Conservation (phyloP, 2,113 vertebrate genomes). For the Cyprinodon variegatus region DNA sequence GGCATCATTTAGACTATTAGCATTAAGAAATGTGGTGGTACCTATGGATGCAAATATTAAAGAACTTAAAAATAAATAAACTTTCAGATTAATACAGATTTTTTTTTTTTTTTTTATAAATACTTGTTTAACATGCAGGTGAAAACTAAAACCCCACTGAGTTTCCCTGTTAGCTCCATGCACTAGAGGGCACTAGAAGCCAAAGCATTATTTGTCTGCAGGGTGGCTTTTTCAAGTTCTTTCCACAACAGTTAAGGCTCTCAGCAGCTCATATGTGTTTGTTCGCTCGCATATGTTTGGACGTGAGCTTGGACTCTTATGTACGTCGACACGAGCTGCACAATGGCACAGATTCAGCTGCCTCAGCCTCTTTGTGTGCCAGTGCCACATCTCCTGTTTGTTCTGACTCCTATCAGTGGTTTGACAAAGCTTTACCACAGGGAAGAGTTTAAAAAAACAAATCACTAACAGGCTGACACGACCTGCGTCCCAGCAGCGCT, state of each 20-base stretch:
- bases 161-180: conserved; percentile 22
- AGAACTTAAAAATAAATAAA: too few species aligned
- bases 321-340: conserved; percentile 37
- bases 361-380: conserved; percentile 47
- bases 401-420: conserved; percentile 70
- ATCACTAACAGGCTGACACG: conserved; percentile 56
- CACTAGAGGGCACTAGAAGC: conserved; percentile 83
- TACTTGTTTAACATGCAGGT: not conserved
- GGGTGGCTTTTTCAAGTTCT: conserved; percentile 36
- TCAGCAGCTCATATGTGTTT: conserved; percentile 50
- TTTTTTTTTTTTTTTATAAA: too few species aligned
- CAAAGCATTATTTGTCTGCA: conserved; percentile 59
- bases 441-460: conserved; percentile 36
- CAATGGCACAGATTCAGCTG: conserved; percentile 47
- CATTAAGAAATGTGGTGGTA: not conserved
- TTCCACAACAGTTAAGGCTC: conserved; percentile 55
- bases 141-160: conserved; percentile 11
- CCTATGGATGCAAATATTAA: too few species aligned
- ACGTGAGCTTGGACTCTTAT: conserved; percentile 45
- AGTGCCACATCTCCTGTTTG: conserved; percentile 62
- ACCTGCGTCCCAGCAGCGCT: conserved; percentile 59
- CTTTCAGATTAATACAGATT: too few species aligned
- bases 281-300: conserved; percentile 55
- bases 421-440: conserved; percentile 57
- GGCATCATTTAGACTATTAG: not conserved